Conservation (phyloP, 2,888 invertebrate genomes). For the Leptinotarsa haldemani region DNA sequence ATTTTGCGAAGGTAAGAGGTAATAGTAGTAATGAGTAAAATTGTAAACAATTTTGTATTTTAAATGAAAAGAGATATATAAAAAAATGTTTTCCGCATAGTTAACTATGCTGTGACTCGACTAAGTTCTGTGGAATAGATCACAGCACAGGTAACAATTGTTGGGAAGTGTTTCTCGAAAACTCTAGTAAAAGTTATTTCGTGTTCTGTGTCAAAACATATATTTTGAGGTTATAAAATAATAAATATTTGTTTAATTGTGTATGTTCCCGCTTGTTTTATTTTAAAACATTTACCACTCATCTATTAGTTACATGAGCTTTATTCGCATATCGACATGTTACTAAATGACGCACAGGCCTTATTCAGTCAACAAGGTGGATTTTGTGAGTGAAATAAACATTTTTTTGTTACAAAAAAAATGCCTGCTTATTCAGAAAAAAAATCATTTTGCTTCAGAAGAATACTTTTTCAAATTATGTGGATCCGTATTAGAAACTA, state of each 20-base stretch:
- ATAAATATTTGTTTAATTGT: background rate
- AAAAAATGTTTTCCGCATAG: no score
- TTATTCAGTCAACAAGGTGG: slow-evolving; percentile 54
- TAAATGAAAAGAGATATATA: no score
- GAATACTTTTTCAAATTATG: no score
- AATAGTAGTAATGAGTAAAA: no score
- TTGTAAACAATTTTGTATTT: no score
- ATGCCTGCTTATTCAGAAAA: background rate
- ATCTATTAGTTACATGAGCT: no score
- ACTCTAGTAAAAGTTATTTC: no score
- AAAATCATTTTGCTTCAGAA: background rate
- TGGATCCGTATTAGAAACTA: background rate
- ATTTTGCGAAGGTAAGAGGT: no score
- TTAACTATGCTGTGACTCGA: no score
- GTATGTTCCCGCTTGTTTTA: background rate
- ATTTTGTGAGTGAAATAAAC: slow-evolving; percentile 45
- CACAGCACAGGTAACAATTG: no score
- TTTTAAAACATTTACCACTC: background rate
- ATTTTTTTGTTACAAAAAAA: background rate
- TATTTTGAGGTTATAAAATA: slow-evolving; percentile 1
- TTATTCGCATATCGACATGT: background rate
- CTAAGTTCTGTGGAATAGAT: no score
- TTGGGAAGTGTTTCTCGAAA: no score
- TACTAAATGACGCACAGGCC: slow-evolving; percentile 33
- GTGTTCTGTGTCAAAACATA: background rate